Evolutionary conservation across 2,797 vertebrate genomes (phyloP), one percentile per base, ranked within the genome.

Genomic region (Acipenser oxyrinchus): DNA sequence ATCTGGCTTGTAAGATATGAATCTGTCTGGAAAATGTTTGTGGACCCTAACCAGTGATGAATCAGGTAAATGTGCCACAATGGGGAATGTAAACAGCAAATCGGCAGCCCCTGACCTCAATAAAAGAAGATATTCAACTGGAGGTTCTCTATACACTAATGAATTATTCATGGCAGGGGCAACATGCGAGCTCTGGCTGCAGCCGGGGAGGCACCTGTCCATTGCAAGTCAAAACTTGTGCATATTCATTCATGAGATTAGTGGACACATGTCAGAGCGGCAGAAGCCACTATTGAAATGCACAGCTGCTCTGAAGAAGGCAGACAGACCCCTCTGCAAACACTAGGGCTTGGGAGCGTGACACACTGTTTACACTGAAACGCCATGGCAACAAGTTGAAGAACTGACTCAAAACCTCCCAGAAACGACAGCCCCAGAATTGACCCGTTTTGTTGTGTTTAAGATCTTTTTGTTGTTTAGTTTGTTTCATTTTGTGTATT

Each of bases 131-230:
- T 9, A 48, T 62, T 62, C 60, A 62, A 18, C 18, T 23, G 60
- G 13, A n/a, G 55, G 7, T 58, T 58, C 3, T 58, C 55, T 13
- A 7, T 37, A 37, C 60, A 23, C 11, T 10, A 13, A 62, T 62
- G 60, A n/a, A 62, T 62, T 18, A 62, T 62, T 62, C 60, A 62
- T 62, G 60, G 12, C 18, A 48, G 60, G 37, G 37, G 37, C 60
- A 9, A 13, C 60, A 62, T 18, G 60, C 60, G 18, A 23, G 18
- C 48, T 8, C 37, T 9, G 60, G 60, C 60, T 9, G 18, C 18
- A 18, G 60, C 60, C 18, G 23, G 7, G 18, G 18, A 4, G 60
- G 60, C 60, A 62, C 60, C 60, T 62, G 60, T 62, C 60, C 60
- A 37, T 48, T 62, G 37, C 60, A 37, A 62, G 48, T 37, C 60